phyloP scores from a whole-genome alignment of 2,888 invertebrate genomes.

The Laspeyria flexula region DNA sequence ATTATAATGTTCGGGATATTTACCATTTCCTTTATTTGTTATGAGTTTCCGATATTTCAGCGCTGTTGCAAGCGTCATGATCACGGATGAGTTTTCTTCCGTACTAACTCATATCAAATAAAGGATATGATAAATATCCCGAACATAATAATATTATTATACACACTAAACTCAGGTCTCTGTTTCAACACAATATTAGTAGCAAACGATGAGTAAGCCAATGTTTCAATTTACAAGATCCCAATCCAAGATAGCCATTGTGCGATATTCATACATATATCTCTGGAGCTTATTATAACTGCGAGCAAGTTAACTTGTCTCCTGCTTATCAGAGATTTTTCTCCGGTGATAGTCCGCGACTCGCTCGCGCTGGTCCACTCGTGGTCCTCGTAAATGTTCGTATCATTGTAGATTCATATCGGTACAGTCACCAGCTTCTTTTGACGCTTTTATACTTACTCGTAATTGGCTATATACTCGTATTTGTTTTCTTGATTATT shows the following conservation, averaged over 20 bases:
- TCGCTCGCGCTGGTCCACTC: slow-evolving; percentile 37
- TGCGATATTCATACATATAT: slow-evolving; percentile 76
- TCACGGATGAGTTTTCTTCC: too few species aligned
- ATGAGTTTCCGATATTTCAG: too few species aligned
- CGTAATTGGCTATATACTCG: slow-evolving; percentile 51
- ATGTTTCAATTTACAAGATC: slow-evolving; percentile 84
- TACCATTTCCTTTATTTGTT: too few species aligned
- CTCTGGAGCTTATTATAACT: slow-evolving; percentile 75
- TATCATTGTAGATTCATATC: slow-evolving; percentile 68
- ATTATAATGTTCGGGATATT: too few species aligned
- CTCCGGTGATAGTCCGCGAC: slow-evolving; percentile 71
- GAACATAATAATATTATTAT: too few species aligned
- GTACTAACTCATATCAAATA: too few species aligned
- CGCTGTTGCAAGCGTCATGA: too few species aligned
- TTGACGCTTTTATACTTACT: slow-evolving; percentile 55
- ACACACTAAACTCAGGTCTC: too few species aligned
- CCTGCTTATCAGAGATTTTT: slow-evolving; percentile 80
- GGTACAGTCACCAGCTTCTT: slow-evolving; percentile 48
- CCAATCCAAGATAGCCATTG: slow-evolving; percentile 69
- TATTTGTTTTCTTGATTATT: slow-evolving; percentile 12
- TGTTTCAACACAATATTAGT: slow-evolving; percentile 43
- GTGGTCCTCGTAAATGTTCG: slow-evolving; percentile 39
- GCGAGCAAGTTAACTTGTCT: slow-evolving; percentile 82
- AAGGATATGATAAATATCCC: too few species aligned
- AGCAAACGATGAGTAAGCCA: slow-evolving; percentile 70